These are phyloP conservation scores for Hoplias malabaricus DNA, from an alignment of 2,113 vertebrate species.

Conservation along the genomic window DNA sequence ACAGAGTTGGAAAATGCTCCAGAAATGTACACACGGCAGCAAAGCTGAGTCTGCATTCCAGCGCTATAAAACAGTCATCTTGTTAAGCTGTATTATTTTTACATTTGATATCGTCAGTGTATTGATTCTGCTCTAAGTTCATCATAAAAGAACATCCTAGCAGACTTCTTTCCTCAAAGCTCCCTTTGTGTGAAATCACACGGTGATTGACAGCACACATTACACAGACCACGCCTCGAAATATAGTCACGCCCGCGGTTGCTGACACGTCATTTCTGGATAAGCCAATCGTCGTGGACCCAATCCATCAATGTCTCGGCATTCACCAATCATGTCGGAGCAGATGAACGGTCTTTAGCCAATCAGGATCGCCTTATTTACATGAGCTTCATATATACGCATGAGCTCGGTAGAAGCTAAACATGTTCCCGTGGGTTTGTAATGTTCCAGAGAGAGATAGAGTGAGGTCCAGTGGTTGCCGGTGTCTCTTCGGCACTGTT, in stretches of 20 bases:
- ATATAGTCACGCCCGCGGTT: constrained; percentile 35
- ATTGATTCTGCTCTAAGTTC: not conserved
- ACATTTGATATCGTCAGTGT: not conserved
- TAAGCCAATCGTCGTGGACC: constrained; percentile 46
- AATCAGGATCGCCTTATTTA: constrained; percentile 35
- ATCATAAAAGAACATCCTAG: not conserved
- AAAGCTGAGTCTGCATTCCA: not conserved
- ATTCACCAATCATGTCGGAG: constrained; percentile 46
- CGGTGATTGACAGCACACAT: constrained; percentile 51
- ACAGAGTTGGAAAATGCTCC: not conserved
- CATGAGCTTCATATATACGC: constrained; percentile 36
- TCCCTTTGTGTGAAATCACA: constrained; percentile 32
- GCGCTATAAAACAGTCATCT: not conserved
- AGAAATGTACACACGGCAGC: not conserved
- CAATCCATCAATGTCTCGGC: constrained; percentile 59
- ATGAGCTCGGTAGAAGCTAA: not conserved
- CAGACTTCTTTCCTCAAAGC: constrained; percentile 8
- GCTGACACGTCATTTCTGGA: constrained; percentile 40
- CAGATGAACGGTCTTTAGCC: constrained; percentile 42
- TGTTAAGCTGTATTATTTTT: not conserved
- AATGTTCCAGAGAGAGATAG: too few relatives aligned
- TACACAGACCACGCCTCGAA: constrained; percentile 18
- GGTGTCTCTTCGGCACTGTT: too few relatives aligned
- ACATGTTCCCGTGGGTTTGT: not conserved
- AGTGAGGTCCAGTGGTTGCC: too few relatives aligned